phyloP scores from a whole-genome alignment of 2,113 vertebrate species.

The Rhizomys pruinosus region DNA sequence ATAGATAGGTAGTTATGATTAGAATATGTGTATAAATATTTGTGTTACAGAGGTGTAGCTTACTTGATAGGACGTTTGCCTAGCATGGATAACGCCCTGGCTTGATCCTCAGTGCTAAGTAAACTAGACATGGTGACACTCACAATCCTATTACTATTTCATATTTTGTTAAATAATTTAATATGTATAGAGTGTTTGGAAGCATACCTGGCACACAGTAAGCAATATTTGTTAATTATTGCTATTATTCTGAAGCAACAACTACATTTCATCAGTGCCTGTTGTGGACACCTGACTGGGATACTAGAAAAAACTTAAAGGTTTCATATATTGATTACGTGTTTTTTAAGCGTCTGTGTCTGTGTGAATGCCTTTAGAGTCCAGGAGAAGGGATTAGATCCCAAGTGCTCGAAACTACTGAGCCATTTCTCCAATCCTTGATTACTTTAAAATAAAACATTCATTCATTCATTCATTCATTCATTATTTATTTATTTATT shows the following conservation, averaged over 20 bases:
- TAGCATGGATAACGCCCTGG: not conserved
- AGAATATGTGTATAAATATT: conserved; percentile 41
- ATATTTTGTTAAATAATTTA: not conserved
- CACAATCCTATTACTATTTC: not conserved
- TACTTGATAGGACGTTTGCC: not conserved
- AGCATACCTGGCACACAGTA: not conserved
- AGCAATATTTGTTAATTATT: not conserved
- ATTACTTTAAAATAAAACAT: too few species aligned
- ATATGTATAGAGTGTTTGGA: not conserved
- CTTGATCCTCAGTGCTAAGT: not conserved
- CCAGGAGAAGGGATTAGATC: too few species aligned
- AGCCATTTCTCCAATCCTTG: too few species aligned
- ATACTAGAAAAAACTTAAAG: conserved; percentile 16
- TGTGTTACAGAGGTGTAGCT: not conserved
- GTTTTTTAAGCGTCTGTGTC: too few species aligned
- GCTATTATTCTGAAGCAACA: not conserved
- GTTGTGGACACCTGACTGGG: not conserved
- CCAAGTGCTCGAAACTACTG: too few species aligned
- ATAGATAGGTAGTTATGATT: not conserved
- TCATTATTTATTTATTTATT: too few species aligned
- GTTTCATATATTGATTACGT: conserved; percentile 12
- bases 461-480: too few species aligned
- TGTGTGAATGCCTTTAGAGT: too few species aligned
- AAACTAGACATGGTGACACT: not conserved
- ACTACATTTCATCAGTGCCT: not conserved